Percentiles rank a stretch among this genome's conserved stretches.
Conservation (phyloP, 1,140 invertebrate species). For the Psilanteris sp. region DNA sequence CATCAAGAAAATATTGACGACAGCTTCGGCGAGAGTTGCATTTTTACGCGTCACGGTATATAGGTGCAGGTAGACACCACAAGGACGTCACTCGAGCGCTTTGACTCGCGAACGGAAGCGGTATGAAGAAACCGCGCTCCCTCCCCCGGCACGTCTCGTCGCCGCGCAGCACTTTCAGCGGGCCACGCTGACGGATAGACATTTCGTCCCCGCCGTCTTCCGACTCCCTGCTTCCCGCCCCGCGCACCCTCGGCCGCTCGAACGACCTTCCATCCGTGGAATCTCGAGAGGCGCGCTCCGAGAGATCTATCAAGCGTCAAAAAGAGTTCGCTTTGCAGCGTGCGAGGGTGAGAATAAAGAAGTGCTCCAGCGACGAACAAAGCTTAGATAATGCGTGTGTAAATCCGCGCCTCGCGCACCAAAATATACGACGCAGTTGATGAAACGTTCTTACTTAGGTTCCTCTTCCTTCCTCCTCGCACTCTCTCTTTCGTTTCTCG, state of each 20-base stretch:
- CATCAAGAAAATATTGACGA: slow-evolving; percentile 44
- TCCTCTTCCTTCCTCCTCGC: no score
- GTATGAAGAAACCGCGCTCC: slow-evolving; percentile 44
- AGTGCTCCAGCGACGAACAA: slow-evolving; percentile 43
- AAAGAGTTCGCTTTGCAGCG: slow-evolving; percentile 34
- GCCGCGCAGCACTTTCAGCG: slow-evolving; percentile 42
- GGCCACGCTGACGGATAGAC: slow-evolving; percentile 46
- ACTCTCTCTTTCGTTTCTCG: slow-evolving; percentile 16
- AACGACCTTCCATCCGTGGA: slow-evolving; percentile 68
- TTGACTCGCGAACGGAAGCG: slow-evolving; percentile 62
- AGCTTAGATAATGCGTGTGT: slow-evolving; percentile 56
- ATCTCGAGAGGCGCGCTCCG: slow-evolving; percentile 59
- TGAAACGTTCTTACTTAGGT: slow-evolving; percentile 51
- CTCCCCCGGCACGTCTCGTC: slow-evolving; percentile 5
- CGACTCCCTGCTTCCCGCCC: slow-evolving; percentile 13
- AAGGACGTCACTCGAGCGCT: slow-evolving; percentile 54
- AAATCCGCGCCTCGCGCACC: slow-evolving; percentile 39
- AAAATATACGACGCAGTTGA: slow-evolving; percentile 44
- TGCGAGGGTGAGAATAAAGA: slow-evolving; percentile 58
- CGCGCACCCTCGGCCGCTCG: slow-evolving; percentile 22
- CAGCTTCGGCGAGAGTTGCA: slow-evolving; percentile 4
- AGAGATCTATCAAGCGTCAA: slow-evolving; percentile 60
- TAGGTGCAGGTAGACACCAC: slow-evolving; percentile 50
- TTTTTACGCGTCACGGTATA: slow-evolving; percentile 50
- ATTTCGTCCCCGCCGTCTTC: slow-evolving; percentile 25